phyloP scores from a whole-genome alignment of 2,888 invertebrate genomes.

The Sympetrum striolatum region DNA sequence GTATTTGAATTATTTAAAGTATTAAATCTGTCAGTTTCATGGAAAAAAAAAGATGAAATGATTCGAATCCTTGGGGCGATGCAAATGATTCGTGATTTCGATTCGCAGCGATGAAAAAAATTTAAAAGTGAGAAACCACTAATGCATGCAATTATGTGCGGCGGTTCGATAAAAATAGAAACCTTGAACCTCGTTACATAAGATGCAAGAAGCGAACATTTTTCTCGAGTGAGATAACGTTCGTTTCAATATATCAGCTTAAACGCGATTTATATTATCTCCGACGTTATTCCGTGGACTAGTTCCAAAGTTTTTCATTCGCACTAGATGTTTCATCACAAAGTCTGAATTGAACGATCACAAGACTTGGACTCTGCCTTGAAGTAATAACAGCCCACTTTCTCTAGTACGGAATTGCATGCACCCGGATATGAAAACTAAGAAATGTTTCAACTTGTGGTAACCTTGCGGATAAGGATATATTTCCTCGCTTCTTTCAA shows the following conservation, averaged over 20 bases:
- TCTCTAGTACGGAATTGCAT: too few relatives aligned
- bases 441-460: too few relatives aligned
- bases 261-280: neutral
- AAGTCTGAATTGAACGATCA: neutral
- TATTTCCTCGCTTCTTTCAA: too few relatives aligned
- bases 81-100: neutral
- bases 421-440: too few relatives aligned
- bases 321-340: neutral
- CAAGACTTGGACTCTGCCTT: neutral
- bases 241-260: neutral
- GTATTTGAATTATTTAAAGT: too few relatives aligned
- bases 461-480: too few relatives aligned
- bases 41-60: too few relatives aligned
- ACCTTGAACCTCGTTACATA: neutral
- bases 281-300: neutral
- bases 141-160: too few relatives aligned
- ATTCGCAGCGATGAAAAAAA: neutral
- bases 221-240: neutral
- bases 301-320: neutral
- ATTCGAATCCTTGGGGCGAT: too few relatives aligned
- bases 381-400: neutral
- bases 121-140: neutral
- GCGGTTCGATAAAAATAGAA: too few relatives aligned
- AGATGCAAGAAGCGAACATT: neutral
- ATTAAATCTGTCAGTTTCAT: too few relatives aligned